These are phyloP conservation scores for Chromobotia macracanthus DNA, from an alignment of 2,797 vertebrate species.

Conservation along the genomic window DNA sequence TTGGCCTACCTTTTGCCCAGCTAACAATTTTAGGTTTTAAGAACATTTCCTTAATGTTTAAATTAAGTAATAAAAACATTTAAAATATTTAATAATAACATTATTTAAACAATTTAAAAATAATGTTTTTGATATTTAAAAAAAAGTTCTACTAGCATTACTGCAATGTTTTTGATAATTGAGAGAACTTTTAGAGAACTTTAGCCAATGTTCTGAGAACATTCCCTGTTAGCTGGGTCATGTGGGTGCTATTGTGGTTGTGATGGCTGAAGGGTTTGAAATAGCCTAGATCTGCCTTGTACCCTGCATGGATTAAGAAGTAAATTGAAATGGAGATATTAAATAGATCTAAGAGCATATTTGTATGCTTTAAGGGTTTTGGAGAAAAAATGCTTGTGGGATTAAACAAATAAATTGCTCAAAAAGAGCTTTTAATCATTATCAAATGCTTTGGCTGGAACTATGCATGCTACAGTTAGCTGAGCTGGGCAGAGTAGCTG, in stretches of 20 bases:
- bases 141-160: too few species aligned
- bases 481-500: too few species aligned
- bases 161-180: too few species aligned
- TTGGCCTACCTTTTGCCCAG: too few species aligned
- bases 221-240: neutral
- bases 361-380: neutral
- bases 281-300: conserved; percentile 1
- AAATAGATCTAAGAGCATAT: conserved; percentile 3
- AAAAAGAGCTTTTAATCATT: conserved; percentile 18
- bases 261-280: neutral
- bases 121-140: too few species aligned
- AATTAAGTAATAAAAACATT: too few species aligned
- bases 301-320: neutral
- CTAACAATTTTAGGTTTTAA: too few species aligned
- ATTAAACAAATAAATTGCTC: conserved; percentile 24
- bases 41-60: too few species aligned
- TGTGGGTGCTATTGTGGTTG: neutral
- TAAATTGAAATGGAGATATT: neutral
- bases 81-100: too few species aligned
- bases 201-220: too few species aligned
- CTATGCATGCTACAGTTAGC: neutral
- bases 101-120: too few species aligned
- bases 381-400: neutral
- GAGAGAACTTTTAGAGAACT: too few species aligned
- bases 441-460: conserved; percentile 16